Conservation (phyloP, 2,113 vertebrate genomes). For the Micromys minutus region DNA sequence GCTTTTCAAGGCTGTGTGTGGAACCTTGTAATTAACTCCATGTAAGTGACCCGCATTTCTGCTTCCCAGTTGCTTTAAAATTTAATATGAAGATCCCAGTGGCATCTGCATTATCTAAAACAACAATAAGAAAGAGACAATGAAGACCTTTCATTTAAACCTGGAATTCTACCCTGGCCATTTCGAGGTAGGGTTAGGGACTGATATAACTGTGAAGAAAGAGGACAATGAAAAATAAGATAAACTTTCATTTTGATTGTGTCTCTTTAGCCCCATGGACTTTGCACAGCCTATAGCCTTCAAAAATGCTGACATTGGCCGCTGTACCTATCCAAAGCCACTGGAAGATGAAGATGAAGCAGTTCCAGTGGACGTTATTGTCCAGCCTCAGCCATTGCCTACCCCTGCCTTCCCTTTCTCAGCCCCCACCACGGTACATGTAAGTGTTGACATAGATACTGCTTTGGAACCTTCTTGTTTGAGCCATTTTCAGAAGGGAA, state of each 20-base stretch:
- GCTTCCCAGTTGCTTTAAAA: neutral
- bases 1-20: conserved; percentile 97
- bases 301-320: conserved; percentile 97
- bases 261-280: conserved; percentile 91
- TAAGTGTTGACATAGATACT: conserved; percentile 81
- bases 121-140: neutral
- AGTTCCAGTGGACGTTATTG: conserved; percentile 61
- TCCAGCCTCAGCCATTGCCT: conserved; percentile 72
- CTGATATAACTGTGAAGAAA: neutral
- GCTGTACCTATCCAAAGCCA: conserved; percentile 85
- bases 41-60: conserved; percentile 85
- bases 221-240: neutral
- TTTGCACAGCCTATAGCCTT: conserved; percentile 94
- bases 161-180: neutral
- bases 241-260: conserved; percentile 59
- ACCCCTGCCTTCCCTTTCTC: conserved; percentile 62
- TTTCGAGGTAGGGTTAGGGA: neutral
- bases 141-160: neutral
- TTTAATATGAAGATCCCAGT: neutral
- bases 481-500: neutral
- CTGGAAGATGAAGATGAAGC: conserved; percentile 78
- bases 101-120: neutral
- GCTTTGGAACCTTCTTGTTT: neutral
- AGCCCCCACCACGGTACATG: conserved; percentile 73
- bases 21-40: conserved; percentile 95